Evolutionary conservation across 53 echinoderm and acorn worm species (phyloP), one percentile per base, ranked within the genome.

Genomic region (Mesocentrotus franciscanus): DNA sequence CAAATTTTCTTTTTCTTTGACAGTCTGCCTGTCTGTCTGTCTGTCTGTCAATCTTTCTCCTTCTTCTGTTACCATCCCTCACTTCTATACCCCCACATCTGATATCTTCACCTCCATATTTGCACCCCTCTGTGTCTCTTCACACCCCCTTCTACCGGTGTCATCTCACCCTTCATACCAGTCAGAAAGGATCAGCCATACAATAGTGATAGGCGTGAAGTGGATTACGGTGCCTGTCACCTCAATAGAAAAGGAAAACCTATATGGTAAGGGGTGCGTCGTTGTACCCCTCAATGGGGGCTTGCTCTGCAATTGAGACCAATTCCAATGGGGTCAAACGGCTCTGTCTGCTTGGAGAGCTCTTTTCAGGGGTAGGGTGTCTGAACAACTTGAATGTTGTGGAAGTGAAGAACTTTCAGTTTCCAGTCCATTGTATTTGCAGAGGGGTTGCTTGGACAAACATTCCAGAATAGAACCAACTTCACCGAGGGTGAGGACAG

Each of bases 141-240:
- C 78, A 81, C 81, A 20, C 81, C 81, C 72, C 42, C 42, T 81
- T 81, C 33, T 81, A 39, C 81, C 20, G 18, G 81, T 81, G 20
- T 42, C 16, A 8, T 18, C 39, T 81, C 42, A 81, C 81, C 81
- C 81, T 20, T 81, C 18, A 42, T 42, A 81, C 81, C 81, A 81
- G 81, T 42, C 81, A 81, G 15, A 42, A 81, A 20, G 81, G 42
- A 81, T 36, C 20, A 42, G 81, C 36, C 42, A 1, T 16, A 81
- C 81, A 81, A 81, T 81, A 42, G 81, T 22, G 29, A 81, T 20
- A 81, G 42, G 81, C 42, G 81, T 81, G 81, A 81, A 81, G 42
- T 42, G 81, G 81, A 81, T 81, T 81, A 81, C 0, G 42, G 81
- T 36, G 17, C 81, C 18, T 20, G 1, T 42, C 81, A 81, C 81